These are phyloP conservation scores for Platyrinchus mystaceus DNA, from an alignment of 2,797 vertebrate genomes.

Conservation along the genomic window DNA sequence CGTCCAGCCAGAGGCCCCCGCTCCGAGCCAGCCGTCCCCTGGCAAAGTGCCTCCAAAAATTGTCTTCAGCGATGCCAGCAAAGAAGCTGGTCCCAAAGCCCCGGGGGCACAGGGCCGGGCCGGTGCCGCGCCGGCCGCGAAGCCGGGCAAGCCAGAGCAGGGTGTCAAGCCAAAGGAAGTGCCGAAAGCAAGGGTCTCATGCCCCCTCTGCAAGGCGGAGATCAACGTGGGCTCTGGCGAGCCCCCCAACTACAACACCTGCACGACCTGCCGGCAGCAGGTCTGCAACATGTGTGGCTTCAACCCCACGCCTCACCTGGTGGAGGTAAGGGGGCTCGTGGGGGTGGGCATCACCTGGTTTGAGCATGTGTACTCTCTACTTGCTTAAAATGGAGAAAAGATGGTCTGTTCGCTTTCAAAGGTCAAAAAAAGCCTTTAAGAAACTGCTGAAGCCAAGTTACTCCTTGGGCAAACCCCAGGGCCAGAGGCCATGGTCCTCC, in stretches of 20 bases:
- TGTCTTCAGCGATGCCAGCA: constrained; percentile 84
- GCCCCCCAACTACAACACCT: constrained; percentile 92
- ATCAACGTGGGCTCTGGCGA: constrained; percentile 86
- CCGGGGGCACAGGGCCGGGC: constrained; percentile 66
- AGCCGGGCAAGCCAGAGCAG: constrained; percentile 71
- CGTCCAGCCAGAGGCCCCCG: constrained; percentile 85
- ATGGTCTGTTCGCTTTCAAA: neutral
- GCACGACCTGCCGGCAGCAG: constrained; percentile 91
- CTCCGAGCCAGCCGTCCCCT: constrained; percentile 84
- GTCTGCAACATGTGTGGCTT: constrained; percentile 99
- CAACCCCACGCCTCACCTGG: constrained; percentile 95
- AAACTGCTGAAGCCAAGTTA: neutral
- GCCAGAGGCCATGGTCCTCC: neutral
- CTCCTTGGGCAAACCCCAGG: neutral
- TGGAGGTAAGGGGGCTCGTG: constrained; percentile 85
- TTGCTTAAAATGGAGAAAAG: neutral
- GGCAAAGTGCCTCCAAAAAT: constrained; percentile 88
- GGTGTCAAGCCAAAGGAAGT: constrained; percentile 86
- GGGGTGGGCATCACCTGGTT: rapidly evolving
- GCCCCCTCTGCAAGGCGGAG: constrained; percentile 94
- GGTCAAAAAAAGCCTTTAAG: neutral
- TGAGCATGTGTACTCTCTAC: rapidly evolving
- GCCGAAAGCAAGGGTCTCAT: constrained; percentile 82
- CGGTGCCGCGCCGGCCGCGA: constrained; percentile 28
- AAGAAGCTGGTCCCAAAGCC: constrained; percentile 81